Percentiles rank a stretch among this genome's conserved stretches.
phyloP scores from a whole-genome alignment of 2,888 invertebrate genomes.

The Campoletis raptor region DNA sequence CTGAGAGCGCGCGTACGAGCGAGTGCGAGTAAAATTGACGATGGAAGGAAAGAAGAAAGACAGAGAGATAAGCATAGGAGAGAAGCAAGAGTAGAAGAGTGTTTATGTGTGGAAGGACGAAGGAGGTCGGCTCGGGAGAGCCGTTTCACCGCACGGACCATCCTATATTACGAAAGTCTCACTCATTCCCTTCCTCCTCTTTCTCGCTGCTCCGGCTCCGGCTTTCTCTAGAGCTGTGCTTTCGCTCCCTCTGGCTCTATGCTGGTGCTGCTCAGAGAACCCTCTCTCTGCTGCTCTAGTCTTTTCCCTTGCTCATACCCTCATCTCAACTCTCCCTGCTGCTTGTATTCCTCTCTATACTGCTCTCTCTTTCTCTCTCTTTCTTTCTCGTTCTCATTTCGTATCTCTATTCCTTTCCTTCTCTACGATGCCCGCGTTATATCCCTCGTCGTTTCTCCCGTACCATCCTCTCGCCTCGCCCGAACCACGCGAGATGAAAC shows the following conservation, averaged over 20 bases:
- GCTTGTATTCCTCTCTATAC: slow-evolving; percentile 63
- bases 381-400: neutral
- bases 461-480: slow-evolving; percentile 56
- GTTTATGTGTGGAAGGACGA: slow-evolving; percentile 74
- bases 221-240: slow-evolving; percentile 59
- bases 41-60: slow-evolving; percentile 65
- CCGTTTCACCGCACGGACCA: slow-evolving; percentile 82
- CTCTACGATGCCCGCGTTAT: slow-evolving; percentile 56
- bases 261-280: slow-evolving; percentile 59
- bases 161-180: slow-evolving; percentile 82
- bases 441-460: slow-evolving; percentile 51
- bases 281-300: slow-evolving; percentile 65
- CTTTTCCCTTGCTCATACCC: slow-evolving; percentile 64
- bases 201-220: slow-evolving; percentile 43
- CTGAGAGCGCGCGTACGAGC: slow-evolving; percentile 63
- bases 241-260: slow-evolving; percentile 68
- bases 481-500: slow-evolving; percentile 84
- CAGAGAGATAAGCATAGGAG: slow-evolving; percentile 55
- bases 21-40: slow-evolving; percentile 63
- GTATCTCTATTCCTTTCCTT: slow-evolving; percentile 59
- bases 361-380: slow-evolving; percentile 42
- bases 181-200: slow-evolving; percentile 65
- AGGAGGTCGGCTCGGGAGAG: slow-evolving; percentile 78
- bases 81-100: slow-evolving; percentile 60
- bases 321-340: slow-evolving; percentile 54